Base-by-base conservation (phyloP, 2,888 invertebrate species). In the Calliphora vomitoria region DNA sequence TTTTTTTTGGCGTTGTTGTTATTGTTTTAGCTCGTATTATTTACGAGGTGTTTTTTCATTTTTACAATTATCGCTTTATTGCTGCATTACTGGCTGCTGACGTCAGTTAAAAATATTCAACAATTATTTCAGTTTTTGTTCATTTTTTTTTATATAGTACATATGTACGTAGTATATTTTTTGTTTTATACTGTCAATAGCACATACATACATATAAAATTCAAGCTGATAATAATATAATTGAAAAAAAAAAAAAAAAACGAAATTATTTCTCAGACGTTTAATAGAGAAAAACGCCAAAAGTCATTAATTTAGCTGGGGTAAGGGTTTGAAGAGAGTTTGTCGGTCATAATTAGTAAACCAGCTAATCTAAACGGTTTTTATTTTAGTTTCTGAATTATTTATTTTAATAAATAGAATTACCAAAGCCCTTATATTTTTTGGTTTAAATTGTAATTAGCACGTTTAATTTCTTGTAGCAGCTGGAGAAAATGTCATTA, bases 21-120 rank as follows among this genome's bases (percentile, higher is more conserved):
- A 4, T 44, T 44, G 44, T 44, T 44, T 3, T n/a, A n/a, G 44
- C 8, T 68, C 4, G 11, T 78, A 55, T 64, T 60, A 72, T 72
- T 60, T 71, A 20, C 55, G 44, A 78, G 64, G 60, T 60, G 64
- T 62, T 55, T 35, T 76, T 53, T 82, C 18, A 74, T 53, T 72
- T 72, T 71, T 62, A 64, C 31, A 78, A 69, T 71, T 78, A 79
- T 79, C 58, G 35, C 38, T 78, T 78, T 84, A 64, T 83, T 55
- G 71, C 71, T 71, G 64, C 62, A 71, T 83, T 78, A 72, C 55
- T 84, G 53, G 15, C 38, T 64, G 78, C 83, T 84, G 83, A 84
- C 83, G 83, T 79, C 78, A 84, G 78, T 84, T n/a, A 78, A 84
- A 78, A 78, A 58, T 78, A 72, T 55, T 84, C 13, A 64, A 58